These are phyloP conservation scores for Sinelater perroti DNA, from an alignment of 2,888 invertebrate genomes.

Conservation along the genomic window DNA sequence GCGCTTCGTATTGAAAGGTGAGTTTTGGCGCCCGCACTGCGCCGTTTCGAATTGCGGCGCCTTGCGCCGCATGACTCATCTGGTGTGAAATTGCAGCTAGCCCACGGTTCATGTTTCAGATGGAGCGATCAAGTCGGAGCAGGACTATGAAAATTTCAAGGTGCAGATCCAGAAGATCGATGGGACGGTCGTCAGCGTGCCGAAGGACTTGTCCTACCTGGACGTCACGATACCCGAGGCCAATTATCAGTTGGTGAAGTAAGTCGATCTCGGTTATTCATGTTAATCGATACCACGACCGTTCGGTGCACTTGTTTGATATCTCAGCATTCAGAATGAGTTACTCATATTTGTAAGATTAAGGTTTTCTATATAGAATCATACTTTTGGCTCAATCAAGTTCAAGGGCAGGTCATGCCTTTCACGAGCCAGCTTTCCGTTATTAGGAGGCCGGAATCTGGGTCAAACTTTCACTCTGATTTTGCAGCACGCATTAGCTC, in stretches of 20 bases:
- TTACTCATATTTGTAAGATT: too few relatives aligned
- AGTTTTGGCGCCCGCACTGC: neutral
- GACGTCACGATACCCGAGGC: constrained; percentile 57
- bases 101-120: too few relatives aligned
- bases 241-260: constrained; percentile 54
- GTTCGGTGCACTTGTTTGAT: neutral
- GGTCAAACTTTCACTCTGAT: constrained; percentile 15
- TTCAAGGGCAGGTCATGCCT: constrained; percentile 3
- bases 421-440: constrained; percentile 1
- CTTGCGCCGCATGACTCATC: too few relatives aligned
- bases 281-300: too few relatives aligned
- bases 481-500: too few relatives aligned
- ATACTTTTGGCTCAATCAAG: too few relatives aligned
- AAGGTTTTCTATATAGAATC: too few relatives aligned
- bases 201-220: constrained; percentile 50
- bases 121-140: constrained; percentile 43
- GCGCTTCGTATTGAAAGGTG: constrained; percentile 50
- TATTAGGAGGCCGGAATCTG: constrained; percentile 10
- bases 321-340: too few relatives aligned
- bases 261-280: too few relatives aligned
- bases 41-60: neutral
- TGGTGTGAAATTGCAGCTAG: too few relatives aligned
- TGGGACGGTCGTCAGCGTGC: constrained; percentile 52
- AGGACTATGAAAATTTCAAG: constrained; percentile 52
- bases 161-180: constrained; percentile 55